Evolutionary conservation across 1,140 invertebrate species (phyloP).

Genomic region (Leptinotarsa texana): DNA sequence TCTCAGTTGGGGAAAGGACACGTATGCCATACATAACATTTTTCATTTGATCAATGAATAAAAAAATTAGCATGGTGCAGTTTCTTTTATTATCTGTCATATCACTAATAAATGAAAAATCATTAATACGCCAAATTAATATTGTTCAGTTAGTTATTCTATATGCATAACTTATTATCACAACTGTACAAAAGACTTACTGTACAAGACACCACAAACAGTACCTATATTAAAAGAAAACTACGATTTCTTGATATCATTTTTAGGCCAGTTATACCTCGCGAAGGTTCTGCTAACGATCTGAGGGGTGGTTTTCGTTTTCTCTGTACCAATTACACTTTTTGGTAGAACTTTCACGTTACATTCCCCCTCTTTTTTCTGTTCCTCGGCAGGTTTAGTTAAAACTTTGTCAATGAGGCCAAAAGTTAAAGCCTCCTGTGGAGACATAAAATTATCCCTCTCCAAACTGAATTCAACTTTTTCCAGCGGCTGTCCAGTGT

Average conservation of each 20-base stretch:
- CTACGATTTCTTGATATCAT: not conserved
- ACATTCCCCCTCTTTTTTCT: conserved; percentile 21
- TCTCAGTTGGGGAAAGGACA: too few relatives aligned
- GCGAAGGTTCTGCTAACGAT: not conserved
- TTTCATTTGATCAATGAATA: not conserved
- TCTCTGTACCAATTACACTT: not conserved
- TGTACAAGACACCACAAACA: not conserved
- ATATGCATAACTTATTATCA: not conserved
- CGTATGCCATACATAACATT: not conserved
- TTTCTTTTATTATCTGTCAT: not conserved
- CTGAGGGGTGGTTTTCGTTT: not conserved
- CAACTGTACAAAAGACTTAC: not conserved
- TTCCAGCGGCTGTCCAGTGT: conserved; percentile 81
- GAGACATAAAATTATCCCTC: conserved; percentile 92
- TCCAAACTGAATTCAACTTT: conserved; percentile 85
- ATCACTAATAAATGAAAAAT: not conserved
- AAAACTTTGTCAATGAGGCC: conserved; percentile 95
- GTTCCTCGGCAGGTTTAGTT: conserved; percentile 39
- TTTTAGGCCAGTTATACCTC: not conserved
- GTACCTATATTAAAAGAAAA: not conserved
- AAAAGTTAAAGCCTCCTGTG: conserved; percentile 85
- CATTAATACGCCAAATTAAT: not conserved
- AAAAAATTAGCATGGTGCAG: not conserved
- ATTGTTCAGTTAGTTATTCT: not conserved
- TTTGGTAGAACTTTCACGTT: not conserved